A percentile compares a stretch with the other conserved stretches of the same genome.
Conservation (phyloP, 2,888 invertebrate species). For the Mesopsocus fuscifrons region DNA sequence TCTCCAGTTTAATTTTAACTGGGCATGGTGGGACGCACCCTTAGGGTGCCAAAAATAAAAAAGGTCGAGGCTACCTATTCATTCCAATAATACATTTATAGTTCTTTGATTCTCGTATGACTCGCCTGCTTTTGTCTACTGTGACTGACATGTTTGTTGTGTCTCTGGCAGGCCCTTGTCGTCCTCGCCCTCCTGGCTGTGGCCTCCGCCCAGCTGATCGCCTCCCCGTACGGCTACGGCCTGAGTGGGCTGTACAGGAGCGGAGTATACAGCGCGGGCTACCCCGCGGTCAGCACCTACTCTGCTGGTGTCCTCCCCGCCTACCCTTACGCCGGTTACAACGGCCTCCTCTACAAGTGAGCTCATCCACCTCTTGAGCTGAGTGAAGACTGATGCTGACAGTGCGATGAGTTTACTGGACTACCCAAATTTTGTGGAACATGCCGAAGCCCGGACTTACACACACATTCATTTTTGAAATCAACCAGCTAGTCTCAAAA, state of each 20-base stretch:
- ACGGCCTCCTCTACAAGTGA: background rate
- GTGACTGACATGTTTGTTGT: too few species aligned
- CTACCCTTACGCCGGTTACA: background rate
- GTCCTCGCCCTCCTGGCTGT: constrained; percentile 4
- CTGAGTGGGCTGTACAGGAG: background rate
- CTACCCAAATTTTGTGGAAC: background rate
- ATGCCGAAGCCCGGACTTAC: too few species aligned
- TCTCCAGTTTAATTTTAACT: too few species aligned
- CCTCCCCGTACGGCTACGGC: constrained; percentile 5
- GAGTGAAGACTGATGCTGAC: background rate
- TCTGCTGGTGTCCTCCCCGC: background rate
- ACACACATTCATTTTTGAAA: too few species aligned
- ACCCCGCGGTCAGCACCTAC: constrained; percentile 3
- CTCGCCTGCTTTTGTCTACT: too few species aligned
- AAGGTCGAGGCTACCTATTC: too few species aligned
- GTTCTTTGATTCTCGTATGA: too few species aligned
- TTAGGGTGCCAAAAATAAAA: too few species aligned
- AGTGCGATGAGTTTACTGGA: background rate
- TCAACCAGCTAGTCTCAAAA: too few species aligned
- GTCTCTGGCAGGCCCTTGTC: constrained; percentile 6
- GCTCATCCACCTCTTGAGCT: background rate
- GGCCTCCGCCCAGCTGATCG: constrained; percentile 4
- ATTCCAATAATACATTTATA: too few species aligned
- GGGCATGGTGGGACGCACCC: too few species aligned
- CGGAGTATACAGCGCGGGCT: background rate